Evolutionary conservation across 2,888 invertebrate species (phyloP).

Genomic region (Tetramorium bicarinatum): DNA sequence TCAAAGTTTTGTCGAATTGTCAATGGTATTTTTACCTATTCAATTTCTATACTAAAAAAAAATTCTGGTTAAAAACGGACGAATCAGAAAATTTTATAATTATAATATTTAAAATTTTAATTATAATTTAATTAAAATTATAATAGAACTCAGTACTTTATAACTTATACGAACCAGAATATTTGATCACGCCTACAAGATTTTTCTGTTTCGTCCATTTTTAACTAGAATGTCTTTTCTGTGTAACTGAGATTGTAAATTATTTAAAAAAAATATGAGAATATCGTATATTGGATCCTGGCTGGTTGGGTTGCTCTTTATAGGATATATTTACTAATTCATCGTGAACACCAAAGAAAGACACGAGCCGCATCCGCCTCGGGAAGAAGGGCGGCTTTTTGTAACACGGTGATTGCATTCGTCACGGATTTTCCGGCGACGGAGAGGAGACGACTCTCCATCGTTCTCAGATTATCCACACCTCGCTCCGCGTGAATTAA

Average conservation of each 20-base stretch:
- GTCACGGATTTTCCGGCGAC: slow-evolving; percentile 78
- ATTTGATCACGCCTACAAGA: no score
- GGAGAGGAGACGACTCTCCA: slow-evolving; percentile 59
- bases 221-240: no score
- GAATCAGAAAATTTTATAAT: no score
- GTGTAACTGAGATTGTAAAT: neutral
- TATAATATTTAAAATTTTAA: no score
- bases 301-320: neutral
- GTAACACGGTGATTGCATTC: slow-evolving; percentile 78
- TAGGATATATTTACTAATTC: slow-evolving; percentile 3
- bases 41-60: no score
- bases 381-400: slow-evolving; percentile 63
- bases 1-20: neutral
- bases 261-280: neutral
- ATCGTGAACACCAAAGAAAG: slow-evolving; percentile 16
- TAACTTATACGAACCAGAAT: no score
- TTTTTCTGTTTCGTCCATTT: no score
- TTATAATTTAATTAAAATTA: no score
- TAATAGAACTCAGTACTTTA: no score
- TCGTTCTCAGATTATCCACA: slow-evolving; percentile 73
- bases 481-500: slow-evolving; percentile 72
- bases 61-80: no score
- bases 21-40: neutral
- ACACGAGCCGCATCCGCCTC: slow-evolving; percentile 25
- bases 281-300: neutral